Conservation (phyloP, 2,888 invertebrate species). For the Diarsia mendica region DNA sequence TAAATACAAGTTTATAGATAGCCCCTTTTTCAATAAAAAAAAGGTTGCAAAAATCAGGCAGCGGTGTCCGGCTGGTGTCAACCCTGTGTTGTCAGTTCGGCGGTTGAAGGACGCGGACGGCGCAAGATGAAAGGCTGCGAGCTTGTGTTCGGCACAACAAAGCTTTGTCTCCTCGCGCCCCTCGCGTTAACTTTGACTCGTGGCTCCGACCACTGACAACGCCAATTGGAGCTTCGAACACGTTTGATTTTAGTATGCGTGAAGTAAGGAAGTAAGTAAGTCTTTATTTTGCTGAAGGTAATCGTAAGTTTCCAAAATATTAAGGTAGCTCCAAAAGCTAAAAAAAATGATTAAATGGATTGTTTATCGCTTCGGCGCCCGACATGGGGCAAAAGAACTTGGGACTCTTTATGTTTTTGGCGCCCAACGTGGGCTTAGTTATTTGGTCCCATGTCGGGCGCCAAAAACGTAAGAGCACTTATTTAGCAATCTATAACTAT, state of each 20-base stretch:
- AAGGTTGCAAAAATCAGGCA: constrained; percentile 13
- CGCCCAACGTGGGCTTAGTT: neutral
- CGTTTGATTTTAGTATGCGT: constrained; percentile 35
- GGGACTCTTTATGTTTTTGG: neutral
- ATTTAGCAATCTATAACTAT: too few relatives aligned
- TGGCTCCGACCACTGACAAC: constrained; percentile 45
- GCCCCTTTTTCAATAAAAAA: neutral
- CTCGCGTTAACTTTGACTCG: constrained; percentile 73
- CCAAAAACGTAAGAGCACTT: too few relatives aligned
- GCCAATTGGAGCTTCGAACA: constrained; percentile 52
- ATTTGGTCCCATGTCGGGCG: too few relatives aligned
- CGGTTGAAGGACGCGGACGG: constrained; percentile 79
- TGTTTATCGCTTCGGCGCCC: neutral
- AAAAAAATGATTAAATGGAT: neutral
- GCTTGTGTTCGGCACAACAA: constrained; percentile 83
- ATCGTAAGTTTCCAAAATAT: constrained; percentile 1
- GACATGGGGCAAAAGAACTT: neutral
- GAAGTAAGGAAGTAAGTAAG: too few relatives aligned
- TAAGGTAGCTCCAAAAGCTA: neutral
- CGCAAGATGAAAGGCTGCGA: constrained; percentile 83
- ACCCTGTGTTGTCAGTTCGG: constrained; percentile 74
- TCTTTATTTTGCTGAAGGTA: too few relatives aligned
- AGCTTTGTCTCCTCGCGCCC: constrained; percentile 83
- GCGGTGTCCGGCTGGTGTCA: constrained; percentile 61
- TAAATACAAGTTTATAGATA: neutral